Evolutionary conservation across 2,888 invertebrate genomes (phyloP).

Genomic region (Chrysolina haemoptera): DNA sequence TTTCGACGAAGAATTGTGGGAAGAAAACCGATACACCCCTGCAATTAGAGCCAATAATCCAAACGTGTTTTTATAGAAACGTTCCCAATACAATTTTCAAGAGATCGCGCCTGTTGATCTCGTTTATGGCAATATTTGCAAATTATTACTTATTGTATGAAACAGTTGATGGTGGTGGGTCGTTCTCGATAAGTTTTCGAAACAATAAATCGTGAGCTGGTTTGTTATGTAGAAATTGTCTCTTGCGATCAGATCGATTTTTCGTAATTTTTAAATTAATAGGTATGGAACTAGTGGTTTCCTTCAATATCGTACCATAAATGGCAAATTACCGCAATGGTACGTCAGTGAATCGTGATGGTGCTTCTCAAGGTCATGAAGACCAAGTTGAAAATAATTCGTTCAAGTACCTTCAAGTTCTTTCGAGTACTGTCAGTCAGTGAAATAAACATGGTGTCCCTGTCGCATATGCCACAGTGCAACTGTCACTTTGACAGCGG

Average conservation of each 20-base stretch:
- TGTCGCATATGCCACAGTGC: too few relatives aligned
- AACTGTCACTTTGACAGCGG: too few relatives aligned
- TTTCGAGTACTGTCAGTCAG: too few relatives aligned
- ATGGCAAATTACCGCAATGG: neutral
- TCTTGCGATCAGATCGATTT: slow-evolving; percentile 15
- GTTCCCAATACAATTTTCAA: slow-evolving; percentile 23
- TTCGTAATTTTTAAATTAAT: slow-evolving; percentile 21
- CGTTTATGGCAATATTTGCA: slow-evolving; percentile 31
- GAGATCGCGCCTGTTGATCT: slow-evolving; percentile 11
- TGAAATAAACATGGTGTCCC: too few relatives aligned
- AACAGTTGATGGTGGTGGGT: slow-evolving; percentile 27
- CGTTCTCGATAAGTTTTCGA: slow-evolving; percentile 18
- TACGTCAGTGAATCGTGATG: neutral
- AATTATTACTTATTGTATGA: slow-evolving; percentile 44
- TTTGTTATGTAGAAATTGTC: slow-evolving; percentile 24
- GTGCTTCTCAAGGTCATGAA: neutral
- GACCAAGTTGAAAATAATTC: neutral
- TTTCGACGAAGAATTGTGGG: slow-evolving; percentile 3
- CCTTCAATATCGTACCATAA: slow-evolving; percentile 9
- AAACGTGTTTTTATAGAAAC: slow-evolving; percentile 5
- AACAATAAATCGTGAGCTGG: slow-evolving; percentile 23
- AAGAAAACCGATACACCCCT: slow-evolving; percentile 14
- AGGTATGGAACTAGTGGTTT: slow-evolving; percentile 17
- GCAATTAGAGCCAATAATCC: slow-evolving; percentile 11
- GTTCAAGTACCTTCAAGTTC: neutral